Percentiles rank a stretch among this genome's conserved stretches.
Evolutionary conservation across 2,113 vertebrate species (phyloP).

Genomic region (Pelecanoides urinatrix): DNA sequence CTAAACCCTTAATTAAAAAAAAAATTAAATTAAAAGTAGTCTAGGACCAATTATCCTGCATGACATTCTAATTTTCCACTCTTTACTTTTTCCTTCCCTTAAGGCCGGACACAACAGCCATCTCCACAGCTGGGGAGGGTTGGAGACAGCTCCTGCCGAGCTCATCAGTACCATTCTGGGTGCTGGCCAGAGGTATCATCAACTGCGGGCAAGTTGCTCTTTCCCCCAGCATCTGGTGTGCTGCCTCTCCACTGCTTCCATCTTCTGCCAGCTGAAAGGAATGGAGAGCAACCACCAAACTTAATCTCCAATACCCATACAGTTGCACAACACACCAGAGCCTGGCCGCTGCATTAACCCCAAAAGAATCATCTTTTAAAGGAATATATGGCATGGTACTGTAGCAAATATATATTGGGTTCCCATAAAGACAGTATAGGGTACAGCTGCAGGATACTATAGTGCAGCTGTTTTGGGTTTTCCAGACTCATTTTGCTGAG

Average conservation of each 20-base stretch:
- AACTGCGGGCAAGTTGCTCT: not conserved
- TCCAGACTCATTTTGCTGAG: not conserved
- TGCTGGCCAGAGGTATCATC: not conserved
- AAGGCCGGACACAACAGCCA: not conserved
- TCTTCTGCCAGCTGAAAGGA: not conserved
- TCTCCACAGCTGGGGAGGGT: not conserved
- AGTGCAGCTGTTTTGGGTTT: not conserved
- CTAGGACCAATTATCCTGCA: not conserved
- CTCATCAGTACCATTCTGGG: not conserved
- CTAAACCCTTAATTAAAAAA: not conserved
- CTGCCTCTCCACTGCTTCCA: not conserved
- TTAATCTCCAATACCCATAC: not conserved
- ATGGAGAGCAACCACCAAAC: not conserved
- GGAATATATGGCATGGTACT: too few relatives aligned
- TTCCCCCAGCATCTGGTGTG: rapidly evolving
- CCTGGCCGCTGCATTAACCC: not conserved
- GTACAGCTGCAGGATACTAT: not conserved
- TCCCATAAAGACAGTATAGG: not conserved
- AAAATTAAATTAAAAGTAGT: not conserved
- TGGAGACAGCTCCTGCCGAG: not conserved
- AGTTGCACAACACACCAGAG: not conserved
- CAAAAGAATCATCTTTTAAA: not conserved
- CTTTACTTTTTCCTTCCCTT: not conserved
- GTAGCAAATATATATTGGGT: not conserved
- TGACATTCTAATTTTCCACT: slow-evolving; percentile 19